Base-by-base conservation (phyloP, 1,140 invertebrate species). In the Trachymyrmex cornetzi region DNA sequence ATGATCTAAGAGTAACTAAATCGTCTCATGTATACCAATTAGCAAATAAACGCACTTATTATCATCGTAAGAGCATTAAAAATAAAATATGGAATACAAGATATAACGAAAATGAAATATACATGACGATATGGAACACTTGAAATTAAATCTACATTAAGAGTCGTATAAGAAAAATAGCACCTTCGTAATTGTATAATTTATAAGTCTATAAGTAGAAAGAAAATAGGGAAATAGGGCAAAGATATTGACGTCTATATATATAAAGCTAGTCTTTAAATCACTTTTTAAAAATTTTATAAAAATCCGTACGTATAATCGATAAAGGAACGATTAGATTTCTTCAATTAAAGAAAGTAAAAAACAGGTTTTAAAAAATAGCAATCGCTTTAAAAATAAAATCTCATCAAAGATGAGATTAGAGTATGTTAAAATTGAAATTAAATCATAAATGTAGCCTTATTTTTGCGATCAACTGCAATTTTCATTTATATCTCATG, bases 101-200 rank as follows among this genome's bases (percentile, higher is more conserved):
- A 44, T 67, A 67, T 11, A 44, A 44, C 38, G 9, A 44, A 44
- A 9, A 44, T 44, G 11, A 44, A 44, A 44, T 44, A 44, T 44
- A 67, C 34, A 44, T 44, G 16, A 50, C 16, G 24, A 27, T 19
- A 11, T 53, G 19, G 27, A 14, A 48, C 24, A 27, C 38, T 44
- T 48, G 6, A 50, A 71, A 53, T 71, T 71, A 53, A 4, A 71
- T 19, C 2, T 69, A 38, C 6, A 48, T 48, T 24, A 64, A 34
- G 64, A 50, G 3, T 27, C 16, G 24, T 19, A 24, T 14, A 44
- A 53, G 38, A 53, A 71, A 19, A 53, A 71, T 2, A 67, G 34
- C n/a, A 38, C n/a, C 4, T 69, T 50, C 22, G 24, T 48, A 53
- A 71, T 71, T 71, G 12, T 14, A 71, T 50, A 71, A 71, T 71